Conservation (phyloP, 2,888 invertebrate species). For the Odontocerum albicorne region DNA sequence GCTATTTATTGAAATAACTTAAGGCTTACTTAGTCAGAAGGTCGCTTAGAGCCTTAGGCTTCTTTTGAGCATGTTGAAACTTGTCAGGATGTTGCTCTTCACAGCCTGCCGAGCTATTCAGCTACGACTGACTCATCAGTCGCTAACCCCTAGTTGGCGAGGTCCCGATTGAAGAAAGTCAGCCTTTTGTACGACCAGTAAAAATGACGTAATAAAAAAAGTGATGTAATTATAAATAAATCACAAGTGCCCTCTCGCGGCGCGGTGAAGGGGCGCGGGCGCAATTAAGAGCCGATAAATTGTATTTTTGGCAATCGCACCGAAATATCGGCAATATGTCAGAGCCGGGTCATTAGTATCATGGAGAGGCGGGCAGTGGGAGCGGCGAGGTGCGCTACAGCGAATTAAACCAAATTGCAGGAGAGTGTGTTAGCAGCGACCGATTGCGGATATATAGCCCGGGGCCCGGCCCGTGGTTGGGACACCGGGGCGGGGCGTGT, state of each 20-base stretch:
- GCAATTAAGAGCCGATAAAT: conserved; percentile 5
- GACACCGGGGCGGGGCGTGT: conserved; percentile 25
- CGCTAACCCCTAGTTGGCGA: no score
- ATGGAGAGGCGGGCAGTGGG: neutral
- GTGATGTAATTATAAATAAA: conserved; percentile 11
- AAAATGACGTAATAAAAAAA: no score
- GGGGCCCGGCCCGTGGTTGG: conserved; percentile 18
- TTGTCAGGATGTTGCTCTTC: no score
- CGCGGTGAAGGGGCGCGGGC: neutral
- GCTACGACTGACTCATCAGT: no score
- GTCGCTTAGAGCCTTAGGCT: no score
- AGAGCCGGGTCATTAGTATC: conserved; percentile 4
- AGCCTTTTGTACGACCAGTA: no score
- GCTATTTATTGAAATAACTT: no score
- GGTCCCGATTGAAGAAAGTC: no score
- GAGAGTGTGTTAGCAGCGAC: conserved; percentile 20
- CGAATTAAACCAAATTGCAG: conserved; percentile 22
- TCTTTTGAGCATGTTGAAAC: no score
- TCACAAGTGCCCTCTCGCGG: conserved; percentile 1
- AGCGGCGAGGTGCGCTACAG: neutral
- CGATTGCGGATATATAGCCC: conserved; percentile 30
- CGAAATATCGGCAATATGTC: conserved; percentile 14
- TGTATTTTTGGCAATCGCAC: conserved; percentile 5
- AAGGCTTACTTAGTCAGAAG: no score
- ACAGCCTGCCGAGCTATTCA: no score